Conservation (phyloP, 2,888 invertebrate genomes). For the Cistogaster globosa region DNA sequence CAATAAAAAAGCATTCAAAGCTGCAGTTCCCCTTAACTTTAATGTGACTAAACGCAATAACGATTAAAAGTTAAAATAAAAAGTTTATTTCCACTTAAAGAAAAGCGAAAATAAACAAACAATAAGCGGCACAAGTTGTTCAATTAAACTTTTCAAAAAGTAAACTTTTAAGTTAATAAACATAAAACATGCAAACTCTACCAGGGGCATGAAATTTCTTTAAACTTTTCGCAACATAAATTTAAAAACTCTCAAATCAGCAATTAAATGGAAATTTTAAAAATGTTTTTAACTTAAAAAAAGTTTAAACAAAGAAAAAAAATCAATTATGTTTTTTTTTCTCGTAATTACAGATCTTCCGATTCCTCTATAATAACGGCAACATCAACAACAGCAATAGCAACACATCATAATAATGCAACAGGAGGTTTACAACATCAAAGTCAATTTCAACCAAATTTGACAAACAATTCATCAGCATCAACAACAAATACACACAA, state of each 20-base stretch:
- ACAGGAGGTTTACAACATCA: slow-evolving; percentile 57
- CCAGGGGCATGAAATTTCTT: not conserved
- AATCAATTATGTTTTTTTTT: slow-evolving; percentile 24
- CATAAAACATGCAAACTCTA: slow-evolving; percentile 70
- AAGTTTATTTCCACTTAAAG: slow-evolving; percentile 61
- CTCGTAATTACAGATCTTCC: slow-evolving; percentile 74
- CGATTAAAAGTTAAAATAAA: not conserved
- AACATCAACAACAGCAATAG: slow-evolving; percentile 68
- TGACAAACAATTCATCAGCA: slow-evolving; percentile 54
- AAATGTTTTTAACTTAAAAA: not conserved
- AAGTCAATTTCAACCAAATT: slow-evolving; percentile 73
- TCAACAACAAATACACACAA: slow-evolving; percentile 52
- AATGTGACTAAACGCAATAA: slow-evolving; percentile 1
- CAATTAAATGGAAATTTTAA: not conserved
- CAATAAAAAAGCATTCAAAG: not conserved
- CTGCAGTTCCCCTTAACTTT: not conserved
- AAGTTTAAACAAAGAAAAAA: not conserved
- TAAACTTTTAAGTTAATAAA: slow-evolving; percentile 67
- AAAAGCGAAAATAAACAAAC: slow-evolving; percentile 23
- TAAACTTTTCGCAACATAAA: slow-evolving; percentile 11
- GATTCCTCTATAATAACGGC: slow-evolving; percentile 70
- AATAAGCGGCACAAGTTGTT: slow-evolving; percentile 37
- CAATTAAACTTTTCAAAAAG: slow-evolving; percentile 43
- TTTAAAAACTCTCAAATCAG: not conserved
- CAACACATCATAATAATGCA: slow-evolving; percentile 61